phyloP scores from a whole-genome alignment of 1,140 invertebrate species.

The Archivesica marissinica region DNA sequence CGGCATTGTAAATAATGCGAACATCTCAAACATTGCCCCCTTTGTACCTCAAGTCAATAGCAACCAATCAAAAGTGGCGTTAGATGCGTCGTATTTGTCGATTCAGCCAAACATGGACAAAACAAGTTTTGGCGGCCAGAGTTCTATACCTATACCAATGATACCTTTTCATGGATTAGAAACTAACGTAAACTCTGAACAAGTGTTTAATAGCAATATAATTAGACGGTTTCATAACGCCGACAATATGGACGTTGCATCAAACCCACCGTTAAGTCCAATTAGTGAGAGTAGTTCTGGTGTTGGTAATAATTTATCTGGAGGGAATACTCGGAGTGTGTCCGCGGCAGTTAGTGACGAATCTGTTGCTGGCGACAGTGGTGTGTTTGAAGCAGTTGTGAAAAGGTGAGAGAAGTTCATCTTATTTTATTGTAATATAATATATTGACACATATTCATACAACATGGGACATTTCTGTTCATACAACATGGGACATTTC shows the following conservation, averaged over 20 bases:
- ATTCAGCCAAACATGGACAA: constrained; percentile 46
- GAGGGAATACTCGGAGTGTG: constrained; percentile 86
- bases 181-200: constrained; percentile 35
- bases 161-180: constrained; percentile 19
- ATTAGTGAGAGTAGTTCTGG: constrained; percentile 87
- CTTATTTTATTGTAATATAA: no score
- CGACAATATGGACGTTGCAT: constrained; percentile 74
- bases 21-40: constrained; percentile 35
- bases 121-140: background rate
- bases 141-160: background rate
- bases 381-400: constrained; percentile 96
- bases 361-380: constrained; percentile 97
- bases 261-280: constrained; percentile 88
- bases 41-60: constrained; percentile 52
- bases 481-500: no score
- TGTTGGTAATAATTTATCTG: constrained; percentile 82
- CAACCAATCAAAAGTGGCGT: constrained; percentile 63
- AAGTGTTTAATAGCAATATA: constrained; percentile 54
- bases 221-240: constrained; percentile 57
- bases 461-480: no score
- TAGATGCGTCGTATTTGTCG: constrained; percentile 19
- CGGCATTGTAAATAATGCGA: constrained; percentile 29
- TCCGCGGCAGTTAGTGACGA: constrained; percentile 98
- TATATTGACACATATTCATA: no score
- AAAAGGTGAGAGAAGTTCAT: constrained; percentile 73